Conservation (phyloP, 2,113 vertebrate species). For the Erpornis zantholeuca region DNA sequence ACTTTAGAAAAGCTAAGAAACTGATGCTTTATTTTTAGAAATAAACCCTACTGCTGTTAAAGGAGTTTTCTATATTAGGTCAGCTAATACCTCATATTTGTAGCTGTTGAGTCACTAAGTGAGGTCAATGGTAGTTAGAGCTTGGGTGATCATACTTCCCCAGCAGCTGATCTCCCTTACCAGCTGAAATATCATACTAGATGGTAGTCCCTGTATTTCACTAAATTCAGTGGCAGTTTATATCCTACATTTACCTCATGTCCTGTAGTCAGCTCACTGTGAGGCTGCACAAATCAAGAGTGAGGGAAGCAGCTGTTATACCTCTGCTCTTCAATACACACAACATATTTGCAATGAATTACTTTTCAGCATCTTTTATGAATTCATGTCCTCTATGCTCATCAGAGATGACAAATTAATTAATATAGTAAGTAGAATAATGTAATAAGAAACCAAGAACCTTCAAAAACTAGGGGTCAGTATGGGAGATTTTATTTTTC, state of each 20-base stretch:
- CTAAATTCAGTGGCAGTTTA: constrained; percentile 29
- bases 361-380: constrained; percentile 43
- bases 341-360: constrained; percentile 60
- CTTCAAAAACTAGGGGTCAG: neutral
- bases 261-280: constrained; percentile 56
- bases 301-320: constrained; percentile 71
- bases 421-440: constrained; percentile 4
- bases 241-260: constrained; percentile 59
- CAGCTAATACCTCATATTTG: neutral
- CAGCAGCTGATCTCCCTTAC: constrained; percentile 45
- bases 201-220: constrained; percentile 46
- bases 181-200: constrained; percentile 58
- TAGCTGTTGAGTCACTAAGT: neutral
- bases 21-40: neutral
- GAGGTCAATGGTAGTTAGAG: constrained; percentile 1
- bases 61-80: neutral
- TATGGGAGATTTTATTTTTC: neutral
- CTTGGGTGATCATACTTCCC: constrained; percentile 15
- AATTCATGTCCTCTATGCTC: constrained; percentile 27
- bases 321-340: constrained; percentile 47
- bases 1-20: neutral
- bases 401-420: constrained; percentile 49
- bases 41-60: neutral
- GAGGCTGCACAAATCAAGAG: constrained; percentile 49
- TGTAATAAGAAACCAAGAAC: neutral